Conservation (phyloP, 1,140 invertebrate species). For the Zaprionus taronus region DNA sequence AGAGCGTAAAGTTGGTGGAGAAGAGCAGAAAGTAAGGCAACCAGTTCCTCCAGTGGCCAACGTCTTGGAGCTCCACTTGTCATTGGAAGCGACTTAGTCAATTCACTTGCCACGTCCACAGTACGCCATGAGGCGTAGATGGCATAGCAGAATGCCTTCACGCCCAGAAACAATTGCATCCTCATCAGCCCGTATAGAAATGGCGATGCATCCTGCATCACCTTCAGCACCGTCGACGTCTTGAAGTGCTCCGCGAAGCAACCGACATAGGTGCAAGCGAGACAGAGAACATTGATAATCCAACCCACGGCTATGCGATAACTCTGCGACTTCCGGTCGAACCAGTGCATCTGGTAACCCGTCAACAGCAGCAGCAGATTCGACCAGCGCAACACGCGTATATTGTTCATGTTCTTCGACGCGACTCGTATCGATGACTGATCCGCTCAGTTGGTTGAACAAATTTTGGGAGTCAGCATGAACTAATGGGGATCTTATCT, state of each 20-base stretch:
- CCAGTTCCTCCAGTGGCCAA: conserved; percentile 28
- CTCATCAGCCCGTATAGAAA: conserved; percentile 59
- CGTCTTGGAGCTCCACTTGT: neutral
- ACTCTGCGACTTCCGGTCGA: conserved; percentile 51
- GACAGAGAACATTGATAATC: conserved; percentile 45
- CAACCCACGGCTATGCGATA: conserved; percentile 55
- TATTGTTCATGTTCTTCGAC: conserved; percentile 54
- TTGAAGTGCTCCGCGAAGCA: conserved; percentile 72
- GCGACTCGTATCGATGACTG: conserved; percentile 6
- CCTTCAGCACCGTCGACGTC: conserved; percentile 47
- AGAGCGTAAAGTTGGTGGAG: conserved; percentile 57
- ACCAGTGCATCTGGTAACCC: conserved; percentile 72
- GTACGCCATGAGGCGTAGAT: conserved; percentile 51
- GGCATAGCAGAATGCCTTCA: conserved; percentile 58
- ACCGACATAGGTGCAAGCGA: conserved; percentile 53
- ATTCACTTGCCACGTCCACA: conserved; percentile 34
- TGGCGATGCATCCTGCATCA: conserved; percentile 63
- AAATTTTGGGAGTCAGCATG: neutral
- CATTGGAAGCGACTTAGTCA: conserved; percentile 37
- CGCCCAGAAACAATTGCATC: conserved; percentile 60
- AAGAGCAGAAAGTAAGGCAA: conserved; percentile 59
- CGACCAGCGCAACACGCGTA: conserved; percentile 58
- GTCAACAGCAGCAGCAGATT: conserved; percentile 61
- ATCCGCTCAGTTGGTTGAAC: neutral
- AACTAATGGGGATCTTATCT: conserved; percentile 47